These are phyloP conservation scores for Ornithoptera priamus DNA, from an alignment of 2,888 invertebrate genomes.

Conservation along the genomic window DNA sequence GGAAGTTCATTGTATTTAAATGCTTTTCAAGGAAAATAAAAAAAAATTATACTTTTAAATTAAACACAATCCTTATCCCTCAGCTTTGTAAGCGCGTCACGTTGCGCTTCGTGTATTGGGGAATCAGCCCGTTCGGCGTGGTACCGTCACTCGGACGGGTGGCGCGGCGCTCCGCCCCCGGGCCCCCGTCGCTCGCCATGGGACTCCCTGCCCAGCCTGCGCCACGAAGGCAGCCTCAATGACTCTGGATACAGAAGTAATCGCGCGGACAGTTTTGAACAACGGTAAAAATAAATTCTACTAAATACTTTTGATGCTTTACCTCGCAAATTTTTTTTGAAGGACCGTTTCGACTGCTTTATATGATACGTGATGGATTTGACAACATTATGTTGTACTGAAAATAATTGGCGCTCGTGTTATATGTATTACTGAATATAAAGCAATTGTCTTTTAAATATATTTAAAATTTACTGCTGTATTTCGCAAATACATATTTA, in stretches of 20 bases:
- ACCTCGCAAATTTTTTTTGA: neutral
- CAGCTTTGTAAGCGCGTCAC: conserved; percentile 81
- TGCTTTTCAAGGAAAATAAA: neutral
- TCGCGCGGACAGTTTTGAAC: conserved; percentile 91
- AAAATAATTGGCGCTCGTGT: neutral
- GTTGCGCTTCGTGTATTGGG: conserved; percentile 93
- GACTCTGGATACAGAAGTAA: conserved; percentile 93
- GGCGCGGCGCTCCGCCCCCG: conserved; percentile 82
- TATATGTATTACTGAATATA: neutral
- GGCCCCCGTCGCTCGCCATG: conserved; percentile 89
- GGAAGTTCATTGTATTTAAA: neutral
- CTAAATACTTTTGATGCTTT: neutral
- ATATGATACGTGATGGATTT: neutral
- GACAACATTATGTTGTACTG: neutral
- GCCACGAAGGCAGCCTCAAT: conserved; percentile 91
- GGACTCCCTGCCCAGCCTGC: conserved; percentile 92
- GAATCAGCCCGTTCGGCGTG: conserved; percentile 93
- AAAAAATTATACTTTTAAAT: neutral
- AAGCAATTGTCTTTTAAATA: neutral
- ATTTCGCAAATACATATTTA: too few species aligned
- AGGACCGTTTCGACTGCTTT: neutral
- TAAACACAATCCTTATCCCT: conserved; percentile 31
- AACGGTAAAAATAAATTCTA: conserved; percentile 80
- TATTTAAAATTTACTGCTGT: too few species aligned
- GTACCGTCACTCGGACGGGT: conserved; percentile 94